These are phyloP conservation scores for Xiphophorus hellerii DNA, from an alignment of 2,113 vertebrate genomes.

Conservation along the genomic window DNA sequence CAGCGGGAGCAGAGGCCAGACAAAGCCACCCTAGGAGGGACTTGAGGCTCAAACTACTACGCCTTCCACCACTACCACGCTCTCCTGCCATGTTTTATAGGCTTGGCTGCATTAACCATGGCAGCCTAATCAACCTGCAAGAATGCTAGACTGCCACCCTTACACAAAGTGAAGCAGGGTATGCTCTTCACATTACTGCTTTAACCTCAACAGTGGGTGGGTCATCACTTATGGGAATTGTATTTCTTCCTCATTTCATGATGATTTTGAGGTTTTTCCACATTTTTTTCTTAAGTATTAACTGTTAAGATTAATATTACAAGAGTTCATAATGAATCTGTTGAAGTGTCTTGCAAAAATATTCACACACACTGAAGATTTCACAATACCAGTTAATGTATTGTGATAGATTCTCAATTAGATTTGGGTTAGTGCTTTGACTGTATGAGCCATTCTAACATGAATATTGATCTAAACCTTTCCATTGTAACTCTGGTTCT, in stretches of 20 bases:
- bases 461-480: neutral
- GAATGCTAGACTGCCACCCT: conserved; percentile 70
- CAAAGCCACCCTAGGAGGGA: conserved; percentile 74
- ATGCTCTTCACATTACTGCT: conserved; percentile 61
- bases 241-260: conserved; percentile 57
- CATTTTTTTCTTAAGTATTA: neutral
- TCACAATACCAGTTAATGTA: neutral
- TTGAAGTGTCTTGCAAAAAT: too few species aligned
- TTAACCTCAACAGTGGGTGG: conserved; percentile 60
- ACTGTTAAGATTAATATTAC: neutral
- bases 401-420: neutral
- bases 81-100: conserved; percentile 71
- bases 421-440: neutral
- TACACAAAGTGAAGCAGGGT: conserved; percentile 49
- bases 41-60: conserved; percentile 53
- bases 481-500: neutral
- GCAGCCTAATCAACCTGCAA: conserved; percentile 79
- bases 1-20: conserved; percentile 74
- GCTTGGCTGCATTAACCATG: conserved; percentile 79
- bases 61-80: conserved; percentile 52
- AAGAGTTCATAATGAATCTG: too few species aligned
- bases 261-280: conserved; percentile 22
- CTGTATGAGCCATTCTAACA: too few species aligned
- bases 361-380: too few species aligned
- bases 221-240: conserved; percentile 37